These are phyloP conservation scores for Notocelia uddmanniana DNA, from an alignment of 2,888 invertebrate species.

Conservation along the genomic window DNA sequence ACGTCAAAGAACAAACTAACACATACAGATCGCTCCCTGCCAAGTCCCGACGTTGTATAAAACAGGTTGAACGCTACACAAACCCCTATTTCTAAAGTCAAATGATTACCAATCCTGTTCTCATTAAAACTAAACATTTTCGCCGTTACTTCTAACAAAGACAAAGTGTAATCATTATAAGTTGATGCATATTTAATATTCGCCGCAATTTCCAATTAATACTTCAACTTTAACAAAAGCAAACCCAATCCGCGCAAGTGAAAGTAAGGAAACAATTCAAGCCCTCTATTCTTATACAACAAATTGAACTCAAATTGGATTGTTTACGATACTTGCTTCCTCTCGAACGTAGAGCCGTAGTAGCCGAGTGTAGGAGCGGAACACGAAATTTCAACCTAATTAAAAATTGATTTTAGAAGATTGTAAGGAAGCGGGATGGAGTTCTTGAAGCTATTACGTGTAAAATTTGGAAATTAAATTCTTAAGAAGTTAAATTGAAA, in stretches of 20 bases:
- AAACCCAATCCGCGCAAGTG: background rate
- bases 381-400: no score
- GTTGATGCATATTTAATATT: slow-evolving; percentile 20
- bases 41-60: no score
- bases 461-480: slow-evolving; percentile 35
- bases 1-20: no score
- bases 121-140: background rate
- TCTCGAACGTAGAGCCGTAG: no score
- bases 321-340: background rate
- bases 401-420: background rate
- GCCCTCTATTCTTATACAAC: background rate
- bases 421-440: background rate
- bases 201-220: slow-evolving; percentile 13
- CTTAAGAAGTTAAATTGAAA: slow-evolving; percentile 39
- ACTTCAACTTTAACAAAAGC: slow-evolving; percentile 12
- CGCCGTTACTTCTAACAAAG: background rate
- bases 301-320: background rate
- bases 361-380: background rate
- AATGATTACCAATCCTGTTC: background rate
- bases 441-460: slow-evolving; percentile 27
- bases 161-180: slow-evolving; percentile 8
- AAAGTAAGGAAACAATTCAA: slow-evolving; percentile 36
- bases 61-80: no score
- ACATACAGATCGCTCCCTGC: no score
- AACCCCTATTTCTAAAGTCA: background rate